Evolutionary conservation across 2,888 invertebrate species (phyloP).

Genomic region (Cheiracanthium punctorium): DNA sequence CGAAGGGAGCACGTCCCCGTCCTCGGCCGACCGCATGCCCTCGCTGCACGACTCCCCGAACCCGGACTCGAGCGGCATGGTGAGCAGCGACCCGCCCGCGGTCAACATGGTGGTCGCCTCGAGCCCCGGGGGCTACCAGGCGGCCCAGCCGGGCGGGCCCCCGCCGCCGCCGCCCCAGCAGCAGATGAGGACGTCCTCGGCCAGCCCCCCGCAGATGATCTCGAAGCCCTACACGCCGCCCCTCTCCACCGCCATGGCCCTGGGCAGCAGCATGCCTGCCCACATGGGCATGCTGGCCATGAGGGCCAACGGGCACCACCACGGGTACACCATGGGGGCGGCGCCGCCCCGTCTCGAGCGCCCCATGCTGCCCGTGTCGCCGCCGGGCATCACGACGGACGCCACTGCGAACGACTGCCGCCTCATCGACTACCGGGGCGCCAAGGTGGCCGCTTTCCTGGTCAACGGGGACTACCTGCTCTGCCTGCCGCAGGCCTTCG

Average conservation of each 20-base stretch:
- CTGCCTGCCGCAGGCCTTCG: conserved; percentile 98
- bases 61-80: conserved; percentile 64
- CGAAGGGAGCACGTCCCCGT: conserved; percentile 64
- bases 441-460: conserved; percentile 95
- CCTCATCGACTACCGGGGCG: conserved; percentile 95
- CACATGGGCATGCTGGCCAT: conserved; percentile 60
- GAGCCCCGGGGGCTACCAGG: conserved; percentile 9
- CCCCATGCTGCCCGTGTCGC: conserved; percentile 64
- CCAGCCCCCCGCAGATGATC: conserved; percentile 49
- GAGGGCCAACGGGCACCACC: conserved; percentile 44
- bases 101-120: conserved; percentile 35
- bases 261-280: conserved; percentile 48
- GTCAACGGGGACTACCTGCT: conserved; percentile 87
- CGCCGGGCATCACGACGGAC: conserved; percentile 69
- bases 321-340: conserved; percentile 43
- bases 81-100: conserved; percentile 33
- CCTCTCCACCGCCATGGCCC: conserved; percentile 47
- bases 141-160: conserved; percentile 4
- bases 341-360: conserved; percentile 48
- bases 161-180: conserved; percentile 1
- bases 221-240: conserved; percentile 67
- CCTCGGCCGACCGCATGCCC: conserved; percentile 47
- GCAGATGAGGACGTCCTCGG: conserved; percentile 48
- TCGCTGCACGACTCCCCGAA: conserved; percentile 54
- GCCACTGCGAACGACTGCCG: conserved; percentile 94